These are phyloP conservation scores for Ichneumoninae sp. DNA, from an alignment of 2,888 invertebrate genomes.

Conservation along the genomic window DNA sequence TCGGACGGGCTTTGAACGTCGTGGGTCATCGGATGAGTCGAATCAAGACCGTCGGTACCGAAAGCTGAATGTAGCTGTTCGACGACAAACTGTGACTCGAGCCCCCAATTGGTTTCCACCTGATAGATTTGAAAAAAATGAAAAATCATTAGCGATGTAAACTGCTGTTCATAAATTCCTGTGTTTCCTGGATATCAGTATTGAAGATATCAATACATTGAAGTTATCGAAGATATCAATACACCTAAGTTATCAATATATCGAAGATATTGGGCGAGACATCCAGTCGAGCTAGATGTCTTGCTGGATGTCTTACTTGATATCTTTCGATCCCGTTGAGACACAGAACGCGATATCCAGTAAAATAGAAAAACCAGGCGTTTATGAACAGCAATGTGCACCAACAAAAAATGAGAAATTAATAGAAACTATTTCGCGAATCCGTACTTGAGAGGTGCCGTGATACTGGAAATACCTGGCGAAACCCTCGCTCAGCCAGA, in stretches of 20 bases:
- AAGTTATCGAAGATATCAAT: too few species aligned
- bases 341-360: too few species aligned
- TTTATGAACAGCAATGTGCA: too few species aligned
- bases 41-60: slow-evolving; percentile 86
- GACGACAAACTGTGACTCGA: slow-evolving; percentile 89
- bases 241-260: too few species aligned
- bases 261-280: too few species aligned
- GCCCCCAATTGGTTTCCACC: slow-evolving; percentile 88
- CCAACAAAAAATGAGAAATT: too few species aligned
- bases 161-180: background rate
- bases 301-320: too few species aligned
- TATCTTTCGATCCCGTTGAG: too few species aligned
- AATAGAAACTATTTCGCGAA: background rate
- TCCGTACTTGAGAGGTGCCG: slow-evolving; percentile 78
- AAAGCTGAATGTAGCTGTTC: slow-evolving; percentile 89
- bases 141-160: background rate
- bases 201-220: too few species aligned
- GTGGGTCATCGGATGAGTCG: slow-evolving; percentile 87
- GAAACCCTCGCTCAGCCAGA: slow-evolving; percentile 85
- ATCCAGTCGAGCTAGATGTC: too few species aligned
- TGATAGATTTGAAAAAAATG: slow-evolving; percentile 74
- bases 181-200: background rate
- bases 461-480: slow-evolving; percentile 86
- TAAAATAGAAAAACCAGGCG: too few species aligned
- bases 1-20: slow-evolving; percentile 86